phyloP scores from a whole-genome alignment of 30 jellyfish, hydroid and myxozoan species.

The Hydractinia symbiolongicarpus region DNA sequence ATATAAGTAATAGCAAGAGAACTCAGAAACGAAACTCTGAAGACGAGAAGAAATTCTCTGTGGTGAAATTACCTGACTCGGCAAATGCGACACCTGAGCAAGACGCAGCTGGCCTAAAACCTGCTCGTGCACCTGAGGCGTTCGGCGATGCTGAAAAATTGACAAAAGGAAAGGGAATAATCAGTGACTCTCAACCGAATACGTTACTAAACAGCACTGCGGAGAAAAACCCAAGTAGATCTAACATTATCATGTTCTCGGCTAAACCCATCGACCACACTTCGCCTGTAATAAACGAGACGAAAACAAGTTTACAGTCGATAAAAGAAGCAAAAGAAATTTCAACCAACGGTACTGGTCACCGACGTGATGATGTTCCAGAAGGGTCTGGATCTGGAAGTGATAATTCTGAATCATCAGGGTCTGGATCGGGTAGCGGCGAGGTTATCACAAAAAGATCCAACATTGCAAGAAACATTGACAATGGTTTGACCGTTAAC shows the following conservation, averaged over 20 bases:
- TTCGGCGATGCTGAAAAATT: slow-evolving; percentile 7
- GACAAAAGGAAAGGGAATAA: slow-evolving; percentile 21
- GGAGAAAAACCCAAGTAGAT: background rate
- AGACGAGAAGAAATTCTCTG: slow-evolving; percentile 42
- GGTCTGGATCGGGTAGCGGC: slow-evolving; percentile 32
- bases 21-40: slow-evolving; percentile 37
- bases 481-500: slow-evolving; percentile 6
- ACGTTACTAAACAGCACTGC: background rate
- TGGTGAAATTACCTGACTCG: slow-evolving; percentile 50
- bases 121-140: slow-evolving; percentile 2
- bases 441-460: slow-evolving; percentile 6
- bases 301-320: background rate
- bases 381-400: slow-evolving; percentile 77
- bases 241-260: slow-evolving; percentile 3
- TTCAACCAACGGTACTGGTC: background rate
- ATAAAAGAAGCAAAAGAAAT: slow-evolving; percentile 14
- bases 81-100: slow-evolving; percentile 22
- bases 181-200: background rate
- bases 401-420: slow-evolving; percentile 44
- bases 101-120: slow-evolving; percentile 6
- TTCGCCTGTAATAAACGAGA: background rate
- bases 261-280: slow-evolving; percentile 1
- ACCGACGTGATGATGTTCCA: slow-evolving; percentile 26
- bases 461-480: background rate
- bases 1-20: slow-evolving; percentile 17